A percentile compares a stretch with the other conserved stretches of the same genome.
These are phyloP conservation scores for Trichosurus vulpecula DNA, from an alignment of 2,797 vertebrate species.

Conservation along the genomic window DNA sequence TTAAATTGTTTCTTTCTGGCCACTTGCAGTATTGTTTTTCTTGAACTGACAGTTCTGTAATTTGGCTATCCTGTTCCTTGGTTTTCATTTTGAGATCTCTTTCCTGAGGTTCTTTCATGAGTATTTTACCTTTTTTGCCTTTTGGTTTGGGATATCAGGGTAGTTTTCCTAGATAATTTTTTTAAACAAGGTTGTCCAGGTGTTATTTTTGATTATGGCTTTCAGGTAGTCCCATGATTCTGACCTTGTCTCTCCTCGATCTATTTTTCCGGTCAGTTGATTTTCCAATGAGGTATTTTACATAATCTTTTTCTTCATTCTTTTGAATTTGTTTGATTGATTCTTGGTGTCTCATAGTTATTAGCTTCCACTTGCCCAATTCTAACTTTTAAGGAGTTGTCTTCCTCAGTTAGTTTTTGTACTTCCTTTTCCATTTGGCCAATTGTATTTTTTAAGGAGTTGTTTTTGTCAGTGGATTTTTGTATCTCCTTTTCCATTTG, in stretches of 20 bases:
- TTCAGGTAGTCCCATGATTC: not conserved
- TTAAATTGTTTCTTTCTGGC: not conserved
- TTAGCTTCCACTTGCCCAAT: not conserved
- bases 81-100: not conserved
- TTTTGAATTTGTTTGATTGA: not conserved
- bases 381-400: too few species aligned
- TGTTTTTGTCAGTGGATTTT: too few species aligned
- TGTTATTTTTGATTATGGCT: not conserved
- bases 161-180: not conserved
- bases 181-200: not conserved
- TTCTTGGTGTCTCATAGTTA: too few species aligned
- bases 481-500: too few species aligned
- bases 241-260: not conserved
- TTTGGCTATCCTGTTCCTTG: not conserved
- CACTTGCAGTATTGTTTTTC: not conserved
- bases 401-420: too few species aligned
- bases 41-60: not conserved
- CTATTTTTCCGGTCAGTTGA: not conserved
- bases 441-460: too few species aligned
- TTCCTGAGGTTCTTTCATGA: not conserved
- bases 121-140: not conserved
- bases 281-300: not conserved
- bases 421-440: too few species aligned
- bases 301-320: not conserved
- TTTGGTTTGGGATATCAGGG: not conserved